phyloP scores from a whole-genome alignment of 2,888 invertebrate species.

The Parasteatoda lunata region DNA sequence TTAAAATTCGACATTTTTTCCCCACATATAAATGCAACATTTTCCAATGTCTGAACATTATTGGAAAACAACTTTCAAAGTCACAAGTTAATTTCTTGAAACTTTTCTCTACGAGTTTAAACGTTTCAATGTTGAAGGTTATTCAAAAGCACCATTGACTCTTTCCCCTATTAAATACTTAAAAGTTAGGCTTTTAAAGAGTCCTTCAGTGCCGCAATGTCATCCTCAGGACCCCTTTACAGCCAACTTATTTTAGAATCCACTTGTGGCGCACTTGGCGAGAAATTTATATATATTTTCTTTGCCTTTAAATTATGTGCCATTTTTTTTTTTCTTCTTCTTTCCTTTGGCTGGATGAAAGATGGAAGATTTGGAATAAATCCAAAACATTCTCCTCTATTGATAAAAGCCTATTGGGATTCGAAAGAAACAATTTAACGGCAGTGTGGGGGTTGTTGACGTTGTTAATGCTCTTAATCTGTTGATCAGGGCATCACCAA shows the following conservation, averaged over 20 bases:
- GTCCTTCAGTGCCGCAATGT: no score
- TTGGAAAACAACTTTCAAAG: no score
- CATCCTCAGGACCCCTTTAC: background rate
- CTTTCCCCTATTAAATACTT: no score
- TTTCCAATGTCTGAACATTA: no score
- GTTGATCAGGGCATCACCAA: constrained; percentile 39
- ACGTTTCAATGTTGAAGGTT: no score
- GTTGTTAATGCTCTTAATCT: constrained; percentile 37
- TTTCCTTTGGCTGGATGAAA: background rate
- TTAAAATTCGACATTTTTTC: no score
- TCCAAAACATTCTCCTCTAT: constrained; percentile 3
- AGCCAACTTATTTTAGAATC: constrained; percentile 22
- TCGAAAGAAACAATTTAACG: background rate
- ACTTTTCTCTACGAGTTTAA: no score
- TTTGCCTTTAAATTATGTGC: background rate
- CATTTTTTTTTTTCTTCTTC: background rate
- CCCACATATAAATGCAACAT: no score
- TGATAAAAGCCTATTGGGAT: background rate
- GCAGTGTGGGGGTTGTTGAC: background rate
- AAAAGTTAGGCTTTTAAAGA: no score
- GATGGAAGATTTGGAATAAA: background rate
- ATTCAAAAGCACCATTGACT: no score
- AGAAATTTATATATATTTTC: background rate
- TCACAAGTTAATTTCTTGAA: no score
- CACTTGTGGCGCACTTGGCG: constrained; percentile 34